Evolutionary conservation across 2,888 invertebrate species (phyloP), one percentile per base, ranked within the genome.

Genomic region (Euzetes globulus): DNA sequence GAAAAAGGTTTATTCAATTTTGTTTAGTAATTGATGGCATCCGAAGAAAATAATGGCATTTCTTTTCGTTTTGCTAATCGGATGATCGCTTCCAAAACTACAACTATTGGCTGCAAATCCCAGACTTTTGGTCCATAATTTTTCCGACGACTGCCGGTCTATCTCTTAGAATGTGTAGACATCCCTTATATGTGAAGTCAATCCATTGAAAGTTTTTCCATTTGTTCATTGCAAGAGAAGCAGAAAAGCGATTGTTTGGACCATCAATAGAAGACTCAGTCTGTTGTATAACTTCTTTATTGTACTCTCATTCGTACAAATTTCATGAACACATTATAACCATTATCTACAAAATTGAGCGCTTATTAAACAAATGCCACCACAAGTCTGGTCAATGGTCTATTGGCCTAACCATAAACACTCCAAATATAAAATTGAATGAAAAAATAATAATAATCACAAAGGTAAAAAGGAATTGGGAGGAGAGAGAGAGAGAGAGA

Each of bases 301-400:
- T 58, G 58, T 58, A 22, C 27, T 58, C n/a, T n/a, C 50, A n/a
- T 50, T 50, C 29, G 58, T 58, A 58, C 58, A 29, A 27, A 27
- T 58, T 58, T 58, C 58, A 55, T 11, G 55, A 55, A 55, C 25
- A 22, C 55, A 55, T 55, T 55, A 22, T 55, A 55, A 22, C 22
- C 58, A 58, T 58, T 58, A 58, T 58, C 58, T 29, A 29, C 58
- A 27, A 58, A 55, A 58, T 58, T 58, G 58, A 58, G 58, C 58
- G 63, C 63, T 37, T 65, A 65, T 65, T 37, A 33, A n/a, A 37
- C 37, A 37, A 65, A 19, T 37, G 63, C 29, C 15, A 65, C 37
- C 63, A 65, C 63, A 33, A 9, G 29, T n/a, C 17, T 33, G 19
- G 17, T 25, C 9, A 19, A 37, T 47, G 19, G 45, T 15, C 27